phyloP scores from a whole-genome alignment of 2,888 invertebrate species.

The Noctua fimbriata region DNA sequence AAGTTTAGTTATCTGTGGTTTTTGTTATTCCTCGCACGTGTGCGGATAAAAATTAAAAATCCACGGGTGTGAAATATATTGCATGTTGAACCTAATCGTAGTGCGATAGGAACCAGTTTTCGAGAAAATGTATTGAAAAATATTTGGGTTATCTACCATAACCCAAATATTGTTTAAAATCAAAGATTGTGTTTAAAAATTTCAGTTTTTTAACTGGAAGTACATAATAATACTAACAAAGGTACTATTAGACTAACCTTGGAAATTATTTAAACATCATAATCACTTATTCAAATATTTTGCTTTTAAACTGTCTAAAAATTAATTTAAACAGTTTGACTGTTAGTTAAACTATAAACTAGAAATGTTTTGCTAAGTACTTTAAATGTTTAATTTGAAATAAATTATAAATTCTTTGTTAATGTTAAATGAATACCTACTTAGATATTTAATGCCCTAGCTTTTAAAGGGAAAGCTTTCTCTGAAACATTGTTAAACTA shows the following conservation, averaged over 20 bases:
- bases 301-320: slow-evolving; percentile 15
- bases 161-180: neutral
- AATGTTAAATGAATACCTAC: slow-evolving; percentile 16
- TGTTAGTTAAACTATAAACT: slow-evolving; percentile 45
- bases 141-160: too few species aligned
- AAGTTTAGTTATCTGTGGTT: too few species aligned
- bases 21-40: too few species aligned
- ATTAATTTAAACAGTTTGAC: slow-evolving; percentile 29
- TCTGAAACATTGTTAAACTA: neutral
- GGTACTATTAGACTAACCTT: neutral
- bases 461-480: neutral
- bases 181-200: neutral
- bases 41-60: too few species aligned
- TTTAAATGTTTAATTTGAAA: slow-evolving; percentile 24
- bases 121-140: too few species aligned
- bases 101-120: too few species aligned
- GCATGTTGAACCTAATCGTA: too few species aligned
- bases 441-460: neutral
- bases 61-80: too few species aligned
- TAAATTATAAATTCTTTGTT: slow-evolving; percentile 12
- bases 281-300: slow-evolving; percentile 15
- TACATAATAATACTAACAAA: neutral
- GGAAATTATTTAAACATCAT: neutral
- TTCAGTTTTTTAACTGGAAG: too few species aligned
- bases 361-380: slow-evolving; percentile 29